Percentiles rank a stretch among this genome's conserved stretches.
Evolutionary conservation across 1,140 invertebrate genomes (phyloP).

Genomic region (Rhyacophila brunnea): DNA sequence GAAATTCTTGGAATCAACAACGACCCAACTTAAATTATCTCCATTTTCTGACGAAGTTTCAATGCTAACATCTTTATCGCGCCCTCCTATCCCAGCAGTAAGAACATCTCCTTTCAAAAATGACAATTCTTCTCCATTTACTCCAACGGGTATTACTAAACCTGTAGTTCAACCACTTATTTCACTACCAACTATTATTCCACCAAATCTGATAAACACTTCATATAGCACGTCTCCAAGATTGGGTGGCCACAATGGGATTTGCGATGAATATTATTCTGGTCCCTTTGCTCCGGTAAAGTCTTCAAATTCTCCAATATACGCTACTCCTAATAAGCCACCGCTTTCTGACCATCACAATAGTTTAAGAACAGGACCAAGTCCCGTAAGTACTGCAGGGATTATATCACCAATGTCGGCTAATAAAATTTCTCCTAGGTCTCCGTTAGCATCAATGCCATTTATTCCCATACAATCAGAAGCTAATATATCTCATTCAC

Average conservation of each 20-base stretch:
- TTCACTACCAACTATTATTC: slow-evolving; percentile 17
- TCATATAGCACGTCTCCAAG: no score
- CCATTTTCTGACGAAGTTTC: neutral
- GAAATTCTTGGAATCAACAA: slow-evolving; percentile 29
- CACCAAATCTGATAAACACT: neutral
- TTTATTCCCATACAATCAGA: slow-evolving; percentile 4
- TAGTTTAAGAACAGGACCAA: no score
- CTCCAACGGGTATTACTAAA: slow-evolving; percentile 7
- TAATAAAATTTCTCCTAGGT: slow-evolving; percentile 2
- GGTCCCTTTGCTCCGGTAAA: no score
- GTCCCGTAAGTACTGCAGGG: no score
- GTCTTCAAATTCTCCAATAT: neutral
- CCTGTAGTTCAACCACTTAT: slow-evolving; percentile 7
- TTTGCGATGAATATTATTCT: no score
- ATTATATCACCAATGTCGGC: no score
- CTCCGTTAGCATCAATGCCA: slow-evolving; percentile 11
- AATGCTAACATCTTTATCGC: neutral
- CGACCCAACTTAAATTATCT: slow-evolving; percentile 1
- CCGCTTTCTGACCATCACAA: no score
- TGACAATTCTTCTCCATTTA: slow-evolving; percentile 2
- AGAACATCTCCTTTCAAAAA: slow-evolving; percentile 4
- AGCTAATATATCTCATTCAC: neutral
- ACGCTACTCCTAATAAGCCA: slow-evolving; percentile 1
- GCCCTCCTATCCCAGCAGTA: neutral
- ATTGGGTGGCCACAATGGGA: no score